Base-by-base conservation (phyloP, 2,888 invertebrate genomes). In the Metalampra italica region DNA sequence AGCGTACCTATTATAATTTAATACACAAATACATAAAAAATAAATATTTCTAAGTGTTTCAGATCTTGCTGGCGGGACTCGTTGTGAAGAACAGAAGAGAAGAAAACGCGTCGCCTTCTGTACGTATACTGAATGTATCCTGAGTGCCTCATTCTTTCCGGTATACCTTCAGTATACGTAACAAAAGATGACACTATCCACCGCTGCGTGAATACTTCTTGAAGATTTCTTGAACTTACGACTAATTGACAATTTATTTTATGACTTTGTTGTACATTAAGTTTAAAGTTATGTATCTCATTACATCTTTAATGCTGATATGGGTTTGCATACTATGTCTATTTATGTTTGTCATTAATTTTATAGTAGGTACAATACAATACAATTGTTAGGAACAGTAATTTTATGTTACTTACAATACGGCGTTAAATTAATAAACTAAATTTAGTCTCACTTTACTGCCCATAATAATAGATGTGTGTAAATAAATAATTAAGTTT, bases 81-180 rank as follows among this genome's bases (percentile, higher is more conserved):
- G 22, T 22, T 22, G 22, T 2, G 58, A 54, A 55, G 54, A 66
- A 43, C 14, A 63, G 75, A 73, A 79, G 74, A 75, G 91, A 87
- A 90, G 91, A 87, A 55, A 73, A 78, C 82, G 92, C 91, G 91
- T 91, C 90, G 95, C 96, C 94, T 96, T 97, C 96, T 97, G 96
- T 95, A 97, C 97, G 97, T 97, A 97, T 97, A 97, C 97, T 97
- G 97, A 97, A 97, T 97, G 97, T 97, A 97, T 97, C 97, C 97
- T 97, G 97, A 97, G 97, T 96, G 96, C 95, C 91, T 93, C 92
- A 89, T 86, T 89, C 93, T 96, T 94, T 97, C 97, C 97, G 97
- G 97, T 97, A 97, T 97, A 97, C 97, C 97, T 97, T 97, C 96
- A 96, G 97, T 97, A 97, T 97, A 97, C 97, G 97, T 97, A 97